phyloP scores from a whole-genome alignment of 2,888 invertebrate genomes.

The Hydrotaea cyrtoneurina region DNA sequence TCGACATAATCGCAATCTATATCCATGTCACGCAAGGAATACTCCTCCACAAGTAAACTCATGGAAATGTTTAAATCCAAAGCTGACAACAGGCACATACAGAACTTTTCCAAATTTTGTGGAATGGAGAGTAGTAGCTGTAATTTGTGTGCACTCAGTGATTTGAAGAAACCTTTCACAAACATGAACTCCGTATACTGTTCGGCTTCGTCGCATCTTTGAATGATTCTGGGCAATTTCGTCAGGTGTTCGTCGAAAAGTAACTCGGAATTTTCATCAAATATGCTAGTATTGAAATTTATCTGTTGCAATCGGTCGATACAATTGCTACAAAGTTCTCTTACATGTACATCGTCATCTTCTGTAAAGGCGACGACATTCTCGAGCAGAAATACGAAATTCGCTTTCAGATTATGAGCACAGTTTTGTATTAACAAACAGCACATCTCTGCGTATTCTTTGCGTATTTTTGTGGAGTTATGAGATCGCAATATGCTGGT shows the following conservation, averaged over 20 bases:
- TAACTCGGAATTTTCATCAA: constrained; percentile 82
- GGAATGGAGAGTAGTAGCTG: constrained; percentile 82
- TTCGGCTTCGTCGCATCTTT: constrained; percentile 85
- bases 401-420: constrained; percentile 84
- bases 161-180: constrained; percentile 85
- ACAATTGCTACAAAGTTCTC: constrained; percentile 79
- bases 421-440: constrained; percentile 84
- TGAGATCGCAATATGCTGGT: constrained; percentile 83
- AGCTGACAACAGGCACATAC: constrained; percentile 83
- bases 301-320: constrained; percentile 78
- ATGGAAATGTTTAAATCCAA: constrained; percentile 82
- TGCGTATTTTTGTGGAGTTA: constrained; percentile 84
- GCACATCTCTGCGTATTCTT: constrained; percentile 84
- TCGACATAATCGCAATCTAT: constrained; percentile 79
- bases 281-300: constrained; percentile 69
- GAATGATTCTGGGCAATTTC: constrained; percentile 84
- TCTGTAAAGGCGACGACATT: constrained; percentile 86
- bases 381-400: constrained; percentile 85
- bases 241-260: constrained; percentile 83
- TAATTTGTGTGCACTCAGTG: constrained; percentile 83
- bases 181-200: constrained; percentile 85
- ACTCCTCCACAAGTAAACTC: constrained; percentile 83
- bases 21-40: constrained; percentile 73
- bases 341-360: constrained; percentile 84
- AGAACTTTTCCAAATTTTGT: constrained; percentile 83